phyloP scores from a whole-genome alignment of 2,797 vertebrate species.

The Myotis daubentonii region DNA sequence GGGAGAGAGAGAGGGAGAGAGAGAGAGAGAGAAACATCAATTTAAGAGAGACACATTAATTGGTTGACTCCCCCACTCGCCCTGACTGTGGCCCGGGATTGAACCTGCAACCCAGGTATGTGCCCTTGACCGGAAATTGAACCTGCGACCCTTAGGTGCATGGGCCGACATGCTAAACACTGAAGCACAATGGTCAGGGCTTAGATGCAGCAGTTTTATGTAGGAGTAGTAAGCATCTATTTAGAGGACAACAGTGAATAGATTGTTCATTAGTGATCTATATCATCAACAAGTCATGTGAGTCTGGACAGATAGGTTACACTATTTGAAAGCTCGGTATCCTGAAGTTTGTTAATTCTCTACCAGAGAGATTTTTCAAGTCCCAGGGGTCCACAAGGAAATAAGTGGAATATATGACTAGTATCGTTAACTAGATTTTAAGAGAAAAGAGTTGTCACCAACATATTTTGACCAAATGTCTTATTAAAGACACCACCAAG shows the following conservation, averaged over 20 bases:
- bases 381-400: conserved; percentile 15
- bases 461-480: conserved; percentile 69
- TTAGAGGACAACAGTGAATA: not conserved
- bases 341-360: conserved; percentile 35
- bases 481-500: conserved; percentile 72
- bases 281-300: not conserved
- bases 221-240: not conserved
- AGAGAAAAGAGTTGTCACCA: conserved; percentile 71
- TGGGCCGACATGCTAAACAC: too few species aligned
- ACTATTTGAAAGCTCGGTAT: conserved; percentile 35
- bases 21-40: too few species aligned
- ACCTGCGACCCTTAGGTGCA: too few species aligned
- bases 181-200: too few species aligned
- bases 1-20: too few species aligned
- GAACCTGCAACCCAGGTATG: too few species aligned
- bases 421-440: conserved; percentile 60
- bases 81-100: too few species aligned
- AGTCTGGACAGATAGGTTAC: not conserved
- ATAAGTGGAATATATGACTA: conserved; percentile 55
- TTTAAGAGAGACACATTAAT: too few species aligned
- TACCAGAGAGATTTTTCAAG: conserved; percentile 58
- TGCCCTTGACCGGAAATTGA: too few species aligned
- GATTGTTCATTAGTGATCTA: conserved; percentile 4
- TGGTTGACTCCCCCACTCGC: too few species aligned
- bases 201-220: not conserved